Conservation (phyloP, 2,797 vertebrate species). For the Hozukius guyotensis region DNA sequence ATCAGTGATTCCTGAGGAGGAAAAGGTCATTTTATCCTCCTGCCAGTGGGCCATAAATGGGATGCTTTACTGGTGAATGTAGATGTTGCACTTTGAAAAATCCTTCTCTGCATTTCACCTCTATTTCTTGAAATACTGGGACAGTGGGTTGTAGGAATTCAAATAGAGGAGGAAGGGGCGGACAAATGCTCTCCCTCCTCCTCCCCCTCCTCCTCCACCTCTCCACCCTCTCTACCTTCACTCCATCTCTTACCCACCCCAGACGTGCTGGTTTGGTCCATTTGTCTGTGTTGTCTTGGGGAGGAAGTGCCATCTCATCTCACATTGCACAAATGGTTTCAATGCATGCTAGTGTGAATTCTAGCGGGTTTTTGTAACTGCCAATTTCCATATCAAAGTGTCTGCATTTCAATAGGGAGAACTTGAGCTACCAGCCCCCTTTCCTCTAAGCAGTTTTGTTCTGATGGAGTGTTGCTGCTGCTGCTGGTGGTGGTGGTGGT, state of each 20-base stretch:
- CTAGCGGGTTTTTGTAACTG: conserved; percentile 91
- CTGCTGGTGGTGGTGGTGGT: conserved; percentile 65
- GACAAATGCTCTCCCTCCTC: conserved; percentile 84
- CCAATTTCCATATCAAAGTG: conserved; percentile 99
- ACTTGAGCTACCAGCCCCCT: conserved; percentile 91
- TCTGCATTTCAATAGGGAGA: conserved; percentile 93
- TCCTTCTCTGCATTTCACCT: not conserved
- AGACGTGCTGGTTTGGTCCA: conserved; percentile 84
- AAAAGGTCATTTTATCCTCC: conserved; percentile 41
- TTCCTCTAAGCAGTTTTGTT: conserved; percentile 85
- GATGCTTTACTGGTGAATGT: conserved; percentile 13
- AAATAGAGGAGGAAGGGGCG: conserved; percentile 16
- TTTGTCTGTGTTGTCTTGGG: conserved; percentile 91
- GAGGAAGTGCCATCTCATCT: conserved; percentile 94
- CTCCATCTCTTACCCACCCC: conserved; percentile 62
- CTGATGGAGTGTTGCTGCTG: conserved; percentile 86
- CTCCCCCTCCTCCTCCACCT: not conserved
- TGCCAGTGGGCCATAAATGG: not conserved
- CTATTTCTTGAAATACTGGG: conserved; percentile 17
- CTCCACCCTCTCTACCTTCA: conserved; percentile 54
- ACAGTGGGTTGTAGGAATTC: conserved; percentile 73
- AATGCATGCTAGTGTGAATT: conserved; percentile 96
- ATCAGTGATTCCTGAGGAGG: conserved; percentile 31
- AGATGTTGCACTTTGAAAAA: conserved; percentile 14
- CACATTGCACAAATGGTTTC: conserved; percentile 96